Evolutionary conservation across 2,797 vertebrate genomes (phyloP).

Genomic region (Tapirus indicus): DNA sequence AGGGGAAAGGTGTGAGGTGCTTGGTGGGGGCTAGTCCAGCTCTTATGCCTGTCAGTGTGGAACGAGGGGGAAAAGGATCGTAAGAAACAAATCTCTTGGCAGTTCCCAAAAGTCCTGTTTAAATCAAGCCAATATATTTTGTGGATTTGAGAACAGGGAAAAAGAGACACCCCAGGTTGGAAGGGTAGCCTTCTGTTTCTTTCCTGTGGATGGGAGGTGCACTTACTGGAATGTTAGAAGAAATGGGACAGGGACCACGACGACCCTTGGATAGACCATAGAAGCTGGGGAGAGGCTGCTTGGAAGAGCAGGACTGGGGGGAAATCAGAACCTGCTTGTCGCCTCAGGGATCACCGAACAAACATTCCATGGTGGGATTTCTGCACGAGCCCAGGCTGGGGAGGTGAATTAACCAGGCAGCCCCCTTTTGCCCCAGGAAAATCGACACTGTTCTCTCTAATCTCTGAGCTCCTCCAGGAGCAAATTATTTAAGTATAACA

Average conservation of each 20-base stretch:
- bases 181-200: neutral
- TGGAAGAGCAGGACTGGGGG: neutral
- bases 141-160: neutral
- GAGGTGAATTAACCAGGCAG: neutral
- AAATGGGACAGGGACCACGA: neutral
- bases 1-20: neutral
- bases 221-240: neutral
- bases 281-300: neutral
- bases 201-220: neutral
- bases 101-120: neutral
- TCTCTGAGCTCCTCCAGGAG: slow-evolving; percentile 58
- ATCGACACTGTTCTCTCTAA: slow-evolving; percentile 41
- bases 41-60: accelerated
- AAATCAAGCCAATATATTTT: neutral
- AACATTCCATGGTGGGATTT: neutral
- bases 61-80: neutral
- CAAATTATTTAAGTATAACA: slow-evolving; percentile 51
- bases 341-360: neutral
- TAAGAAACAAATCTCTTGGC: neutral
- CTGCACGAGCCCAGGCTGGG: neutral
- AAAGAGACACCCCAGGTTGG: neutral
- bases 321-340: neutral
- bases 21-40: accelerated
- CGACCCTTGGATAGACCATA: neutral
- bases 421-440: neutral